Conservation (phyloP, 2,113 vertebrate species). For the Ondatra zibethicus region DNA sequence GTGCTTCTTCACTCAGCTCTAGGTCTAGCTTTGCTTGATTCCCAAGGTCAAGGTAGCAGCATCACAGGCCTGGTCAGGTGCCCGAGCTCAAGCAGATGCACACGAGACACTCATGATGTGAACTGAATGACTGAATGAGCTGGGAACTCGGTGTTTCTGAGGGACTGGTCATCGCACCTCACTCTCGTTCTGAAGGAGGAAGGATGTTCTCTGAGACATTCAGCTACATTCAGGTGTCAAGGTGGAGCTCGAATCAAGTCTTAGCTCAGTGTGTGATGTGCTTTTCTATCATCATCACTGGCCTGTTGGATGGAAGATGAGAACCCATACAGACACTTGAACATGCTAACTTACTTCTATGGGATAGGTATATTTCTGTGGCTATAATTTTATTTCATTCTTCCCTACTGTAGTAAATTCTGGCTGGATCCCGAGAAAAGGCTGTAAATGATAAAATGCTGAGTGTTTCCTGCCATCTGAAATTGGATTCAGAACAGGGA, state of each 20-base stretch:
- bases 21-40: neutral
- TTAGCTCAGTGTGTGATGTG: neutral
- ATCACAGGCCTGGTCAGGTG: neutral
- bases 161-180: neutral
- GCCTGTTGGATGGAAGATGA: neutral
- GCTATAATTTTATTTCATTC: conserved; percentile 9
- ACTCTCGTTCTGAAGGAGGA: neutral
- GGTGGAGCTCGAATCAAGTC: neutral
- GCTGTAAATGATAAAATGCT: neutral
- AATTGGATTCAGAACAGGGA: neutral
- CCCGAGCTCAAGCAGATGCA: neutral
- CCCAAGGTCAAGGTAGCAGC: accelerated
- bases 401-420: neutral
- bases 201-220: neutral
- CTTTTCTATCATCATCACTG: too few species aligned
- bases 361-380: neutral
- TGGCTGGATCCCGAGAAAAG: neutral
- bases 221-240: accelerated
- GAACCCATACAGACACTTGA: neutral
- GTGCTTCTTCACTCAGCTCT: accelerated
- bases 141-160: neutral
- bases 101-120: neutral
- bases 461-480: neutral
- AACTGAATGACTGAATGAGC: accelerated
- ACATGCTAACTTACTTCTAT: neutral